Conservation (phyloP, 2,113 vertebrate genomes). For the Tachycineta bicolor region DNA sequence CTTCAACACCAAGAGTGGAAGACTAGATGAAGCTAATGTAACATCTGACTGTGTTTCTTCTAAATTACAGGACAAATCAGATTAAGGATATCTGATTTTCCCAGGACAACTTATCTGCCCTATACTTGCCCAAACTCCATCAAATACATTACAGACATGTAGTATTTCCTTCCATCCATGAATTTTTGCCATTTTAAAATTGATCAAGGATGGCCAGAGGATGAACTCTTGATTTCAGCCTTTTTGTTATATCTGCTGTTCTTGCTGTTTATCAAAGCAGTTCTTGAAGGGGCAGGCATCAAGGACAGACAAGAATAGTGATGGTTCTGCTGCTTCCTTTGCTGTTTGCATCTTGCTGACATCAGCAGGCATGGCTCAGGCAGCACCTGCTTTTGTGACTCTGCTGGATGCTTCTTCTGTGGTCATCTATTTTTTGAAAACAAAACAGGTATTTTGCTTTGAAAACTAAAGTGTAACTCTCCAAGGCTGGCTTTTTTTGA, state of each 20-base stretch:
- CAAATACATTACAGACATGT: not conserved
- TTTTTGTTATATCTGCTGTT: not conserved
- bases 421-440: not conserved
- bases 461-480: slow-evolving; percentile 9
- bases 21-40: not conserved
- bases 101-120: not conserved
- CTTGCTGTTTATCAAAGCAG: not conserved
- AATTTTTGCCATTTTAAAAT: not conserved
- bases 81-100: not conserved
- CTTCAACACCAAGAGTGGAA: not conserved
- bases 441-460: not conserved
- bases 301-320: not conserved
- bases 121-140: not conserved
- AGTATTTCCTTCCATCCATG: not conserved
- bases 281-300: not conserved
- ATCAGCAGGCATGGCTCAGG: fast-evolving
- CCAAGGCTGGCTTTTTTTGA: not conserved
- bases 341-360: fast-evolving
- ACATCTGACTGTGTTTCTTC: not conserved
- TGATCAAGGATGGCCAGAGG: not conserved
- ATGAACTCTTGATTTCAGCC: not conserved
- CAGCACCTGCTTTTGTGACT: not conserved
- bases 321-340: not conserved
- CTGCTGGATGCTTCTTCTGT: not conserved
- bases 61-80: not conserved